Base-by-base conservation (phyloP, 2,113 vertebrate species). In the Calidris pygmaea region DNA sequence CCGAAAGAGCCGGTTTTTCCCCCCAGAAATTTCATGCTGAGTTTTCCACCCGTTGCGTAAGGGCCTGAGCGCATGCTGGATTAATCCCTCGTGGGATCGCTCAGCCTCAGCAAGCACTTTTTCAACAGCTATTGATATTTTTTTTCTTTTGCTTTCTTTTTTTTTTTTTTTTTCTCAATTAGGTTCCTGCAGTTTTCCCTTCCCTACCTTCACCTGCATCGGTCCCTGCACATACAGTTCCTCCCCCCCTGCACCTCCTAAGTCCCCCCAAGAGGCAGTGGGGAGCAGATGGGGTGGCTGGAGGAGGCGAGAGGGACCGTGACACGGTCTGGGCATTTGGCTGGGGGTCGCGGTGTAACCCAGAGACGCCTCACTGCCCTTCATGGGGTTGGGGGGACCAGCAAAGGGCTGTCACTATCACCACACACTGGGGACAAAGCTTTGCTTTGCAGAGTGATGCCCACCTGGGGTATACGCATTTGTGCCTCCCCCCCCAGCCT, bases 241-340 rank as follows among this genome's bases (percentile, higher is more conserved):
- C 37, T 70, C 12, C 24, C 21, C 22, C 20, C 4, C 6, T 48
- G 27, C 23, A 48, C 13, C 21, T 45, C 27, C 2, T 29, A 7
- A 50, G 3, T 59, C 12, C 41, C 67, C 34, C 15, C 17, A 19
- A 1, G n/a, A 58, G 43, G 63, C 53, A 35, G 32, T 14, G 22
- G 48, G 79, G 59, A 35, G 45, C 80, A 52, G n/a, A n/a, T 3
- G 5, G 55, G 58, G 35, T 3, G 9, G 14, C n/a, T 43, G 23
- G 4, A 37, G 68, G n/a, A 48, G 72, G 7, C 8, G 13, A 20
- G 37, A 3, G 24, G 43, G 55, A 10, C 30, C 8, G 0, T 0
- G n/a, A 73, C 13, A 37, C 12, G 22, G 6, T 3, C 39, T n/a
- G 88, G 71, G 53, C 22, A 21, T 80, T 48, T 1, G 12, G 3